Evolutionary conservation across 1,140 invertebrate genomes (phyloP).

Genomic region (Drosophila dunni): DNA sequence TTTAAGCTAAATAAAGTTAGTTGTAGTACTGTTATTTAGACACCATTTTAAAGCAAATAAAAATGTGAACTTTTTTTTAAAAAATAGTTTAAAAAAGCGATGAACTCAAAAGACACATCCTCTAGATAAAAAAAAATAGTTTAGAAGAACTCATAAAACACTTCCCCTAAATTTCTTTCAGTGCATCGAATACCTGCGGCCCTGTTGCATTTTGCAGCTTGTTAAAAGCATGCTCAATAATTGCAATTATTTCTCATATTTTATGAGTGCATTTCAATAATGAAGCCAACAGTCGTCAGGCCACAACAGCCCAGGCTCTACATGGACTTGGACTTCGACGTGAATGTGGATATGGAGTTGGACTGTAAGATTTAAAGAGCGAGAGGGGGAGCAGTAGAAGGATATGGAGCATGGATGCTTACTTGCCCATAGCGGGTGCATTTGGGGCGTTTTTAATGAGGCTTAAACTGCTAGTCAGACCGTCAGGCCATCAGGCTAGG

Average conservation of each 20-base stretch:
- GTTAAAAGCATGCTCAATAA: conserved; percentile 68
- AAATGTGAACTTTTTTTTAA: no score
- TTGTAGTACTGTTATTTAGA: no score
- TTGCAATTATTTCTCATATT: conserved; percentile 82
- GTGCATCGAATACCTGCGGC: conserved; percentile 14
- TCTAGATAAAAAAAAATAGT: no score
- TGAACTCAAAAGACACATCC: no score
- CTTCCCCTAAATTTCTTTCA: neutral
- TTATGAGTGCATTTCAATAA: conserved; percentile 68
- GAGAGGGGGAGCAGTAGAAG: neutral
- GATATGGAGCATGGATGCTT: neutral
- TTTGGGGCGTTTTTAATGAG: conserved; percentile 77
- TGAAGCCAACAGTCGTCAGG: conserved; percentile 49
- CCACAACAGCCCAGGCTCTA: neutral
- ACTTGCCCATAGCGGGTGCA: conserved; percentile 49
- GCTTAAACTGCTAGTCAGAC: conserved; percentile 57
- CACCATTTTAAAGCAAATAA: no score
- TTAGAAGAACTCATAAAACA: no score
- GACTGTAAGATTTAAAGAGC: neutral
- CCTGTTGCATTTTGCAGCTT: conserved; percentile 40
- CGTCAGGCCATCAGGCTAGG: conserved; percentile 17
- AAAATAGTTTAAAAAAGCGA: no score
- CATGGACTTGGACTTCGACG: neutral
- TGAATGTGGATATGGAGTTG: neutral
- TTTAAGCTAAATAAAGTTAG: no score